These are phyloP conservation scores for Melangyna quadrimaculata DNA, from an alignment of 2,888 invertebrate genomes.

Conservation along the genomic window DNA sequence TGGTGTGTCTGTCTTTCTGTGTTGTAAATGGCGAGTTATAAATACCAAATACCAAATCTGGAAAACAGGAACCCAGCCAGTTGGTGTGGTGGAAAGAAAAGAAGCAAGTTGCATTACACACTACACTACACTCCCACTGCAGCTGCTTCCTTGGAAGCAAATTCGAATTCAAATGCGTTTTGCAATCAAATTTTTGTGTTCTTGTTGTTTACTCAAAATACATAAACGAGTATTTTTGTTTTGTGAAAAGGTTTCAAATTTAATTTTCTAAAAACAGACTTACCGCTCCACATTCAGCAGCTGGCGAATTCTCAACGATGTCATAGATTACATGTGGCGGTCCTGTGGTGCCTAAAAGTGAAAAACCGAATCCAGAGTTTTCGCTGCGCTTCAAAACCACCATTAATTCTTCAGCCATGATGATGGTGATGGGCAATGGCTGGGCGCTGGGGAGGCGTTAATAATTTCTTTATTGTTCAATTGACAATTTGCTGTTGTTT, in stretches of 20 bases:
- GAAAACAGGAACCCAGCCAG: conserved; percentile 52
- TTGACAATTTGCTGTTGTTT: conserved; percentile 27
- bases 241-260: neutral
- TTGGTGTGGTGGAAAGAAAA: neutral
- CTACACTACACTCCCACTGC: conserved; percentile 28
- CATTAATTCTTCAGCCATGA: conserved; percentile 94
- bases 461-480: conserved; percentile 38
- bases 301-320: conserved; percentile 96
- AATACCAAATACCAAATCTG: conserved; percentile 70
- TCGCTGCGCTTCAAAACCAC: conserved; percentile 93
- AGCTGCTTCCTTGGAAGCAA: conserved; percentile 4
- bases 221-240: neutral
- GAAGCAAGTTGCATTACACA: conserved; percentile 11
- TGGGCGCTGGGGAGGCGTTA: conserved; percentile 57
- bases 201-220: conserved; percentile 12
- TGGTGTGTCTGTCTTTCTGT: conserved; percentile 2
- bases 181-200: neutral
- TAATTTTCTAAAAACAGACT: conserved; percentile 72
- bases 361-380: conserved; percentile 94
- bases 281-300: conserved; percentile 88
- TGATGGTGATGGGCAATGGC: conserved; percentile 78
- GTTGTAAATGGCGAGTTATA: conserved; percentile 48
- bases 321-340: conserved; percentile 96
- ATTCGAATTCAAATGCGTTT: neutral
- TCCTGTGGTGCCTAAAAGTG: conserved; percentile 93